These are phyloP conservation scores for Drosophila testacea DNA, from an alignment of 2,888 invertebrate genomes.

Conservation along the genomic window DNA sequence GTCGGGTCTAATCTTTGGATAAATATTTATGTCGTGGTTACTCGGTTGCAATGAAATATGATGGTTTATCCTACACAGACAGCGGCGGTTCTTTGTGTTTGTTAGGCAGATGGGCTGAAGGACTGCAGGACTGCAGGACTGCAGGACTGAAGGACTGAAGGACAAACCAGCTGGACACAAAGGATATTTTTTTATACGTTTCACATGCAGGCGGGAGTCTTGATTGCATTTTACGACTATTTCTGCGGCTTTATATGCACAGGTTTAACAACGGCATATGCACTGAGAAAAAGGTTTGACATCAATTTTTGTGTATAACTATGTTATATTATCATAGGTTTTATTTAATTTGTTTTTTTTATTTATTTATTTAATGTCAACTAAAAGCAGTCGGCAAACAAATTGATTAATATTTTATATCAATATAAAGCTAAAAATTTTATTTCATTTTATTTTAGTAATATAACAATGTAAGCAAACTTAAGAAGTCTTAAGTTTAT, in stretches of 20 bases:
- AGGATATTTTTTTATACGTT: constrained; percentile 22
- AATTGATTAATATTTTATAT: too few relatives aligned
- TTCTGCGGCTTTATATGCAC: constrained; percentile 31
- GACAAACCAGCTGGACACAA: constrained; percentile 21
- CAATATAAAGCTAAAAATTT: too few relatives aligned
- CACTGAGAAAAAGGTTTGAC: constrained; percentile 19
- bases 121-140: neutral
- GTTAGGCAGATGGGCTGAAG: constrained; percentile 3
- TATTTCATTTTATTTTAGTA: too few relatives aligned
- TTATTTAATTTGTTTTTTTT: too few relatives aligned
- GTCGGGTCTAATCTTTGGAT: constrained; percentile 11
- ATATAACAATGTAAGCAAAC: too few relatives aligned
- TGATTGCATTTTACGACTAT: constrained; percentile 63
- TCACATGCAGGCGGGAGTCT: constrained; percentile 15
- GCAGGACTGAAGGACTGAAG: neutral
- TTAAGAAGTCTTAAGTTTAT: too few relatives aligned
- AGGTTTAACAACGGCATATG: neutral
- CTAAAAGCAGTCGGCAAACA: too few relatives aligned
- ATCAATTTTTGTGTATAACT: too few relatives aligned
- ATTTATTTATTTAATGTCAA: too few relatives aligned
- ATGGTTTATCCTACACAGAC: constrained; percentile 5
- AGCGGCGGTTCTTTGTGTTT: constrained; percentile 6
- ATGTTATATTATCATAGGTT: too few relatives aligned
- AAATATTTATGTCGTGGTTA: constrained; percentile 26
- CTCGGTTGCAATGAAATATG: constrained; percentile 7